Conservation (phyloP, 1,140 invertebrate genomes). For the Campodea augens region DNA sequence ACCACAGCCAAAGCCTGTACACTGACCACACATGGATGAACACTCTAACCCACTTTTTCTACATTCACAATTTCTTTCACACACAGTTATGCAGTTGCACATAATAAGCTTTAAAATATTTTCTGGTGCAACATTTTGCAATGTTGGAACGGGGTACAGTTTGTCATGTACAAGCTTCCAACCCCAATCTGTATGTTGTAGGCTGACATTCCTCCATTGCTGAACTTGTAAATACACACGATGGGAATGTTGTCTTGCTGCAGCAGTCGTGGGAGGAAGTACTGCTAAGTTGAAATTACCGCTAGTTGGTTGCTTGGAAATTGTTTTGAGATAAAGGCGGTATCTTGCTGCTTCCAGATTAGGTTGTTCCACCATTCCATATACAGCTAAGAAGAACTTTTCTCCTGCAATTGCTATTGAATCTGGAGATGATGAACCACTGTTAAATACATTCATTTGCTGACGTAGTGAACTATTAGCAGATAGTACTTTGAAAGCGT, state of each 20-base stretch:
- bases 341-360: background rate
- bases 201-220: too few species aligned
- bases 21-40: background rate
- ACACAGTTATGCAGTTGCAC: too few species aligned
- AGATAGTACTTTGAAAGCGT: constrained; percentile 7
- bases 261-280: too few species aligned
- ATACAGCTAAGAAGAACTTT: background rate
- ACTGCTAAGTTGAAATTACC: too few species aligned
- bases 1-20: background rate
- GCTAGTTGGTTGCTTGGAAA: background rate
- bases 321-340: background rate
- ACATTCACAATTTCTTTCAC: background rate
- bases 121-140: too few species aligned
- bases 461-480: constrained; percentile 2
- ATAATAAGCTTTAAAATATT: too few species aligned
- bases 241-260: too few species aligned
- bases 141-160: too few species aligned
- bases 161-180: too few species aligned
- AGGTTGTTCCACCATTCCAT: too few species aligned
- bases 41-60: background rate
- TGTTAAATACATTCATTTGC: constrained; percentile 1
- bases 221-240: too few species aligned
- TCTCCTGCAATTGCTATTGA: background rate
- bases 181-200: too few species aligned
- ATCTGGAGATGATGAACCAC: background rate